Conservation (phyloP, 1,140 invertebrate genomes). For the Ostrea edulis region DNA sequence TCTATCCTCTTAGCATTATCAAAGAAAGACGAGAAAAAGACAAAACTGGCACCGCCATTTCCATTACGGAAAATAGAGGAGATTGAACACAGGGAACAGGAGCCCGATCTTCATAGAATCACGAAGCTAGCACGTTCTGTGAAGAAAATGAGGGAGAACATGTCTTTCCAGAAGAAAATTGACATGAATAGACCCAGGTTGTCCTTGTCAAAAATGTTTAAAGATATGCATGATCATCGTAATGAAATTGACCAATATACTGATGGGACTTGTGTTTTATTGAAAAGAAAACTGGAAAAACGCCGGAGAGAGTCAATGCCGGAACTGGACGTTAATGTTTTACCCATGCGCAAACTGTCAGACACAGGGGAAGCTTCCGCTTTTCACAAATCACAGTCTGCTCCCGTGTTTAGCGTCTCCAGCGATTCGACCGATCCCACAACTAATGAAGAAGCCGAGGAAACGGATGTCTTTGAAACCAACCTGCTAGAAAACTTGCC, state of each 20-base stretch:
- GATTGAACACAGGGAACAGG: conserved; percentile 39
- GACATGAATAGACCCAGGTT: conserved; percentile 58
- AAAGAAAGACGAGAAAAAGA: conserved; percentile 62
- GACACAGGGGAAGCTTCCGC: background rate
- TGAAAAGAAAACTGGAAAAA: conserved; percentile 69
- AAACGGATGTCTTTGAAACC: background rate
- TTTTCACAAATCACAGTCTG: conserved; percentile 18
- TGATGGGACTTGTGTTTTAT: conserved; percentile 67
- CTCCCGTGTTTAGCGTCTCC: background rate
- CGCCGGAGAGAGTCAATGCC: conserved; percentile 49
- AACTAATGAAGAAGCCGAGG: background rate
- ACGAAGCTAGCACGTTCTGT: conserved; percentile 62
- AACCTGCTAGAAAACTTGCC: background rate
- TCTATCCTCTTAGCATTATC: conserved; percentile 64
- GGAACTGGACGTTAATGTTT: background rate
- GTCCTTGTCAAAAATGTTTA: conserved; percentile 63
- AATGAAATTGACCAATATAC: conserved; percentile 65
- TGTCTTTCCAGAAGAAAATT: conserved; percentile 61
- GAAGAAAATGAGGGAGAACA: conserved; percentile 65
- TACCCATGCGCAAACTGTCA: background rate
- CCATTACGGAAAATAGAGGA: conserved; percentile 38
- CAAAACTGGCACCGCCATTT: conserved; percentile 30
- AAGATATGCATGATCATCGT: conserved; percentile 51
- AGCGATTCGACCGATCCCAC: background rate
- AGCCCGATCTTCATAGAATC: conserved; percentile 64